A percentile compares a stretch with the other conserved stretches of the same genome.
Conservation (phyloP, 2,888 invertebrate genomes). For the Odontocerum albicorne region DNA sequence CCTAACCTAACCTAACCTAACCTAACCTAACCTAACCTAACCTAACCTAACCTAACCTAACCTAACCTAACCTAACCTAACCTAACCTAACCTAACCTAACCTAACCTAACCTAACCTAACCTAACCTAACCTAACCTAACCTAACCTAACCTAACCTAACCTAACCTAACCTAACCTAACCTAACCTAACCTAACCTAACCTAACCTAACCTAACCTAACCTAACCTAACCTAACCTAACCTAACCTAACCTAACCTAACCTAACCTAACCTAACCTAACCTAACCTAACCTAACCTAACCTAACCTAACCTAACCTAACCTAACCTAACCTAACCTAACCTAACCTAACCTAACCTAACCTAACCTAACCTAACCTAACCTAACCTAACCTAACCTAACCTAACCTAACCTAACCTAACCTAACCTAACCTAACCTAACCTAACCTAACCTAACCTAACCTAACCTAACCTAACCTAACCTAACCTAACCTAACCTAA, state of each 20-base stretch:
- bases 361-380: slow-evolving; percentile 17
- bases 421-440: slow-evolving; percentile 8
- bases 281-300: slow-evolving; percentile 6
- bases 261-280: slow-evolving; percentile 2
- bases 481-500: slow-evolving; percentile 8
- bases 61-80: slow-evolving; percentile 19
- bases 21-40: slow-evolving; percentile 11
- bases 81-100: slow-evolving; percentile 7
- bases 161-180: slow-evolving; percentile 6
- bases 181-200: slow-evolving; percentile 4
- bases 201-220: not conserved
- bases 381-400: slow-evolving; percentile 11
- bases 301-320: slow-evolving; percentile 6
- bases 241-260: slow-evolving; percentile 2
- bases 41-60: slow-evolving; percentile 19
- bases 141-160: slow-evolving; percentile 14
- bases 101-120: slow-evolving; percentile 1
- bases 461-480: slow-evolving; percentile 15
- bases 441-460: slow-evolving; percentile 15
- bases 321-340: slow-evolving; percentile 16
- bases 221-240: slow-evolving; percentile 2
- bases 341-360: slow-evolving; percentile 17
- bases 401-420: slow-evolving; percentile 11
- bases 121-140: slow-evolving; percentile 16
- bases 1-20: slow-evolving; percentile 10